These are phyloP conservation scores for Helicoverpa assulta DNA, from an alignment of 2,888 invertebrate species.

Conservation along the genomic window DNA sequence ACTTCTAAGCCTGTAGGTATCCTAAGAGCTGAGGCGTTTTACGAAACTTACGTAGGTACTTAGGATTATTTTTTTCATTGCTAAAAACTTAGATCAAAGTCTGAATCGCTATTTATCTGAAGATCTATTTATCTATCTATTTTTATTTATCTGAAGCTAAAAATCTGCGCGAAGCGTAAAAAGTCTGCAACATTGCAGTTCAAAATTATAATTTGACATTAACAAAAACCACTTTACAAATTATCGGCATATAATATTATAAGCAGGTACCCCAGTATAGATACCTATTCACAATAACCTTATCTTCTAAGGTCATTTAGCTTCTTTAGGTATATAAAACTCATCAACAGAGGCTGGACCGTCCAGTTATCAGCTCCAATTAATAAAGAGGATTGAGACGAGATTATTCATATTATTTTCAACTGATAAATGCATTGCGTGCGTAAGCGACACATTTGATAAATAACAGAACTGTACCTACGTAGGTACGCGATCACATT, in stretches of 20 bases:
- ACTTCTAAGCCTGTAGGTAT: no score
- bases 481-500: constrained; percentile 23
- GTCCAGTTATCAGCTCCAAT: constrained; percentile 42
- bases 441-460: constrained; percentile 49
- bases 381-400: constrained; percentile 36
- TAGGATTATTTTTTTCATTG: no score
- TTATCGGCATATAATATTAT: background rate
- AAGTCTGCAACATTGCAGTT: no score
- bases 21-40: no score
- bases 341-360: constrained; percentile 43
- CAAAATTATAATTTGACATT: no score
- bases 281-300: constrained; percentile 28
- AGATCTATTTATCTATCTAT: no score
- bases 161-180: no score
- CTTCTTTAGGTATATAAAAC: constrained; percentile 29
- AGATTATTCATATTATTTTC: constrained; percentile 51
- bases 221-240: constrained; percentile 8
- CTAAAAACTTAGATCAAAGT: no score
- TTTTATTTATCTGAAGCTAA: no score
- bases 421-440: constrained; percentile 53
- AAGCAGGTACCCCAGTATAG: background rate
- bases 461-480: constrained; percentile 29
- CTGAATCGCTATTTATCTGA: no score
- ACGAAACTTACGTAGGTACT: no score
- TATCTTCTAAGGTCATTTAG: constrained; percentile 43